Evolutionary conservation across 2,113 vertebrate genomes (phyloP).

Genomic region (Geococcyx californianus): DNA sequence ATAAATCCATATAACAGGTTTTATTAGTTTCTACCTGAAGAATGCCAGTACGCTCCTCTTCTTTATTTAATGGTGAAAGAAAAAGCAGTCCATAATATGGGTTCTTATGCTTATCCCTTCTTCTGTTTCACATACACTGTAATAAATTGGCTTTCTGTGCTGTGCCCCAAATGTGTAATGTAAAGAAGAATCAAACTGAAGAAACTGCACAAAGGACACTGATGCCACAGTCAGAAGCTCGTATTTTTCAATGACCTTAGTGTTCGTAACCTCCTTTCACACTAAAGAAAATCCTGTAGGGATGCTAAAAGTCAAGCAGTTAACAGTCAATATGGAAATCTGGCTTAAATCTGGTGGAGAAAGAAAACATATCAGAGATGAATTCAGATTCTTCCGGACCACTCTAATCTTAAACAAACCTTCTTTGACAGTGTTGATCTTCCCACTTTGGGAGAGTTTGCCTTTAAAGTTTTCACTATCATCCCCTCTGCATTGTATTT

Average conservation of each 20-base stretch:
- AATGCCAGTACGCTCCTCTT: neutral
- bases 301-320: neutral
- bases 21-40: neutral
- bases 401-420: neutral
- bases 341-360: neutral
- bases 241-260: neutral
- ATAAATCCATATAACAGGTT: neutral
- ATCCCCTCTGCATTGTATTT: neutral
- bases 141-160: neutral
- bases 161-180: neutral
- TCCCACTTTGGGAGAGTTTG: neutral
- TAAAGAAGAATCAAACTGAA: neutral
- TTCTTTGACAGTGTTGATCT: accelerated
- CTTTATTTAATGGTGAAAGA: neutral
- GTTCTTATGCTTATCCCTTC: neutral
- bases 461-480: neutral
- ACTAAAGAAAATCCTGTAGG: neutral
- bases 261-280: neutral
- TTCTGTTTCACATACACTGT: neutral
- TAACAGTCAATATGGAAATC: neutral
- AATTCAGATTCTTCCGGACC: neutral
- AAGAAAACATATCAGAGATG: neutral
- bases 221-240: neutral
- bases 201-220: neutral
- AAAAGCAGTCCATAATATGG: neutral